Conservation (phyloP, 2,113 vertebrate genomes). For the Embiotoca jacksoni region DNA sequence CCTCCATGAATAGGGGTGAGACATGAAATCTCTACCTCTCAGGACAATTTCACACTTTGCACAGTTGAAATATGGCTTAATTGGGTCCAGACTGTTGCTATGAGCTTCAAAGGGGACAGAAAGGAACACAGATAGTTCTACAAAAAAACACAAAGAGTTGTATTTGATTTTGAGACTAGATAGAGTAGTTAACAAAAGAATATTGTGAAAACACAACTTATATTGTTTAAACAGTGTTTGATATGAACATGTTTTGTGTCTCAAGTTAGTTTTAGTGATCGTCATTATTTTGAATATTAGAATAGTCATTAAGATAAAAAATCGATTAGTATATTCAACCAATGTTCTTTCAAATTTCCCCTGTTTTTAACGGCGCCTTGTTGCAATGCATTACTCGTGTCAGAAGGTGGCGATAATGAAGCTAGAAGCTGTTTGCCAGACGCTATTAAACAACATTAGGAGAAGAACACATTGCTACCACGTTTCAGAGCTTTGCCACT, state of each 20-base stretch:
- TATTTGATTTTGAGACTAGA: conserved; percentile 48
- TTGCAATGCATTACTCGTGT: too few species aligned
- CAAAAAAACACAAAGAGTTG: conserved; percentile 1
- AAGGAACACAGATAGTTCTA: conserved; percentile 9
- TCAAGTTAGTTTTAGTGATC: not conserved
- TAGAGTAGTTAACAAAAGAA: conserved; percentile 1
- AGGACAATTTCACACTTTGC: conserved; percentile 39
- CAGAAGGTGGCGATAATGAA: too few species aligned
- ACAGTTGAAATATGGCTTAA: conserved; percentile 44
- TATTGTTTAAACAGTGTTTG: conserved; percentile 24
- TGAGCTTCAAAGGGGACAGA: conserved; percentile 10
- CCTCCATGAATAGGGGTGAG: conserved; percentile 23
- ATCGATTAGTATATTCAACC: too few species aligned
- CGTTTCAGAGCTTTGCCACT: too few species aligned
- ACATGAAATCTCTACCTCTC: conserved; percentile 28
- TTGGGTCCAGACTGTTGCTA: conserved; percentile 20
- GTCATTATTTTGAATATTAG: not conserved
- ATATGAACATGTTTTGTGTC: not conserved
- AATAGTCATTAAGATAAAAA: too few species aligned
- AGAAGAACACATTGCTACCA: too few species aligned
- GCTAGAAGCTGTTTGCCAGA: too few species aligned
- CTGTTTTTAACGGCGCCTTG: too few species aligned
- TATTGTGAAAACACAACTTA: conserved; percentile 8
- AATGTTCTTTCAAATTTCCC: too few species aligned
- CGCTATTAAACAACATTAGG: too few species aligned